A percentile compares a stretch with the other conserved stretches of the same genome.
Conservation (phyloP, 2,888 invertebrate species). For the Habroteleia sp. region DNA sequence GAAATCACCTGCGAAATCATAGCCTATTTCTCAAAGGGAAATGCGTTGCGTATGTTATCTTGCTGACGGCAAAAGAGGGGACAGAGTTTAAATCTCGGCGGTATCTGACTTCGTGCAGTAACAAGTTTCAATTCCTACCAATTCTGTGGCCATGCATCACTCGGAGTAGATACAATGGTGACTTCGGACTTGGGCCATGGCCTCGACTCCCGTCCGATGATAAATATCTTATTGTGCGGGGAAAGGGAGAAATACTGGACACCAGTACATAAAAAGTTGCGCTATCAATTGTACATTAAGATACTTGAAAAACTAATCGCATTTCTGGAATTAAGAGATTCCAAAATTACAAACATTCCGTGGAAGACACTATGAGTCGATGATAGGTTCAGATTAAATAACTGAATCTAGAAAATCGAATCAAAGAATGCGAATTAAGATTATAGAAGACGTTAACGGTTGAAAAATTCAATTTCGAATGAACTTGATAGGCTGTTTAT, state of each 20-base stretch:
- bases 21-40: slow-evolving; percentile 54
- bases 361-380: too few species aligned
- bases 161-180: slow-evolving; percentile 78
- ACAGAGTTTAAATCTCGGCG: slow-evolving; percentile 76
- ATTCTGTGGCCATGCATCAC: slow-evolving; percentile 80
- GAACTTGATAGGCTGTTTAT: too few species aligned
- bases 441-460: too few species aligned
- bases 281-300: background rate
- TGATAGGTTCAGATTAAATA: too few species aligned
- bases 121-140: slow-evolving; percentile 80
- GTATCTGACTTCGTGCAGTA: slow-evolving; percentile 75
- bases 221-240: slow-evolving; percentile 79
- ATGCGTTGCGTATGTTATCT: slow-evolving; percentile 68
- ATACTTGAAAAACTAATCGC: slow-evolving; percentile 1
- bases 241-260: slow-evolving; percentile 70
- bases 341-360: too few species aligned
- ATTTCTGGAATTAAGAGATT: background rate
- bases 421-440: too few species aligned
- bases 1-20: slow-evolving; percentile 50
- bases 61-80: slow-evolving; percentile 70
- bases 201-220: slow-evolving; percentile 70
- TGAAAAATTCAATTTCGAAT: too few species aligned
- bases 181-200: slow-evolving; percentile 73
- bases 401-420: too few species aligned
- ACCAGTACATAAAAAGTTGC: slow-evolving; percentile 58